Percentiles rank a stretch among this genome's conserved stretches.
phyloP scores from a whole-genome alignment of 1,140 invertebrate genomes.

The Drosophila littoralis region DNA sequence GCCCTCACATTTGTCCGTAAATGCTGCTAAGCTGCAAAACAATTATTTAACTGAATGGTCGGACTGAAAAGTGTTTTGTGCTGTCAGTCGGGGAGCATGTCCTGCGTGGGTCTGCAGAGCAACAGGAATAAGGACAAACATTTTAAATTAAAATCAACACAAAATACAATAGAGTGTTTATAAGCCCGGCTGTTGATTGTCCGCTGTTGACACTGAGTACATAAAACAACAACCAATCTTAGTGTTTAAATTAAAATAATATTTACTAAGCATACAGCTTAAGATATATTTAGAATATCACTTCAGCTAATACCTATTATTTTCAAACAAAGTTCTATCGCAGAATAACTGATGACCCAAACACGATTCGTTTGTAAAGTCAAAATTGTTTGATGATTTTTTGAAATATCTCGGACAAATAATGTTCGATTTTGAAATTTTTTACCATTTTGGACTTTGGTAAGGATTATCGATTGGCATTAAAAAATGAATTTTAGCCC shows the following conservation, averaged over 20 bases:
- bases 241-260: constrained; percentile 12
- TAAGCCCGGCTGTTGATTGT: not conserved
- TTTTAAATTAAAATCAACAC: constrained; percentile 74
- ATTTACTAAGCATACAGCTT: constrained; percentile 1
- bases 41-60: constrained; percentile 74
- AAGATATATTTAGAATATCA: no score
- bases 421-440: no score
- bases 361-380: no score
- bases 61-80: constrained; percentile 47
- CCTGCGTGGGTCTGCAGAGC: constrained; percentile 32
- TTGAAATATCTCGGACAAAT: no score
- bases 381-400: no score
- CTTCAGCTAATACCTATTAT: no score
- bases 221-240: constrained; percentile 8
- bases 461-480: no score
- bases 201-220: constrained; percentile 7
- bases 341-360: no score
- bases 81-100: constrained; percentile 24
- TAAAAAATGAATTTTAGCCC: no score
- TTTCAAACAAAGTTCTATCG: no score
- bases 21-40: constrained; percentile 64
- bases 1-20: constrained; percentile 24
- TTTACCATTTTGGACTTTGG: no score
- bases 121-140: constrained; percentile 54
- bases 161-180: constrained; percentile 38